Base-by-base conservation (phyloP, 2,797 vertebrate species). In the Gymnopithys bicolor region DNA sequence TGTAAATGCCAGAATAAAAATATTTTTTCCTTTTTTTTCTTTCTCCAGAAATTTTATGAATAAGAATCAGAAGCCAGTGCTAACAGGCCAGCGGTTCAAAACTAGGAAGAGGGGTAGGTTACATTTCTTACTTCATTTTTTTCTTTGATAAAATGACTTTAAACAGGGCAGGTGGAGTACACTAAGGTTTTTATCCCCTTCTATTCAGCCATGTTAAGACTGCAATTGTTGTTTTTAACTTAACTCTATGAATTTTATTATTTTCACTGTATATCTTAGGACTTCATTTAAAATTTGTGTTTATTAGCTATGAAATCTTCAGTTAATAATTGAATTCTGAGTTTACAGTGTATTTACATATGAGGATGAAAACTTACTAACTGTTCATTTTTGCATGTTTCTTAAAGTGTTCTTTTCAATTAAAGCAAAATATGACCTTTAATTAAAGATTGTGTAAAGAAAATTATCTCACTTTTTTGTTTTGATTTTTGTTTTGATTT, bases 41-140 rank as follows among this genome's bases (percentile, higher is more conserved):
- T 37, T 53, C 96, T 97, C 83, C 97, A 99, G 99, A 98, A 98
- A 98, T 99, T 99, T 99, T 99, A 99, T 99, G 99, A 99, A 98
- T 99, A 99, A 99, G 98, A 98, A 98, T 97, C 99, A 99, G 98
- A 99, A 99, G 98, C 99, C 99, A 95, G 98, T 99, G 98, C 99
- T 99, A 97, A 99, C 99, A 98, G 99, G 99, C 98, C 99, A 99
- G 98, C 97, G 99, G 98, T 99, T 99, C 98, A 99, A 99, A 98
- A 99, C 99, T 98, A 98, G 99, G 97, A 99, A 99, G 98, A 99
- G 99, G 99, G 99, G 99, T 99, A 98, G 93, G 98, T 97, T 83
- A 79, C 19, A 10, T 78, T 46, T 74, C 67, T 79, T 68, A 11
- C 19, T 77, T 79, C 37, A 41, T 83, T 84, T 92, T 70, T 27